Evolutionary conservation across 2,888 invertebrate species (phyloP), one percentile per base, ranked within the genome.

Genomic region (Drosophila limbata): DNA sequence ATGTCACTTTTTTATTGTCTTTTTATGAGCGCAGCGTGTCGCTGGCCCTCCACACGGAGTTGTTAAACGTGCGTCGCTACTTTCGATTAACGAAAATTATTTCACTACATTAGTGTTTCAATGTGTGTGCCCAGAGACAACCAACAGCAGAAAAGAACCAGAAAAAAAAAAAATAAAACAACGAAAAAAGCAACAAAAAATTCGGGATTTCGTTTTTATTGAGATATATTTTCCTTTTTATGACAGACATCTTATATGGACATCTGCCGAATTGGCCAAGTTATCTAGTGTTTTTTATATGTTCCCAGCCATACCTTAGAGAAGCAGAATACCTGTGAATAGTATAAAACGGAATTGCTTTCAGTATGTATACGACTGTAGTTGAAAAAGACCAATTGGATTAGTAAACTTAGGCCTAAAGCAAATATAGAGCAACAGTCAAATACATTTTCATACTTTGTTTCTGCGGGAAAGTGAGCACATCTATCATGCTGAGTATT

Each of bases 61-160:
- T 81, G 88, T 75, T 79, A 81, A 88, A 85, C 81, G 88, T 85
- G 85, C 77, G 68, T 70, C 79, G 73, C 79, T 81, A 87, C 86
- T 86, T 86, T 86, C 86, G 86, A 86, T 86, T 88, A 86, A 85
- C 85, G 62, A 73, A 86, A 86, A 86, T 86, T 84, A 86, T 86
- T 85, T 88, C 83, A 81, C 88, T 88, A 81, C 88, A 83, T 88
- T 85, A 85, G 88, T 78, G 74, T 28, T 63, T 62, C 70, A 79
- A 71, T 73, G 68, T 67, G 45, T 69, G 63, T 50, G 65, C 56
- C 67, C 61, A 73, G 47, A 62, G 55, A 56, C 31, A 39, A 17
- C 53, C 40, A 21, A 19, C 42, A 35, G 11, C 44, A 11, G 45
- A 56, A 15, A 45, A 56, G 35, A 56, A 45, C 45, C 44, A 44